Percentiles rank a stretch among this genome's conserved stretches.
Evolutionary conservation across 2,113 vertebrate genomes (phyloP).

Genomic region (Macquaria ambigua): DNA sequence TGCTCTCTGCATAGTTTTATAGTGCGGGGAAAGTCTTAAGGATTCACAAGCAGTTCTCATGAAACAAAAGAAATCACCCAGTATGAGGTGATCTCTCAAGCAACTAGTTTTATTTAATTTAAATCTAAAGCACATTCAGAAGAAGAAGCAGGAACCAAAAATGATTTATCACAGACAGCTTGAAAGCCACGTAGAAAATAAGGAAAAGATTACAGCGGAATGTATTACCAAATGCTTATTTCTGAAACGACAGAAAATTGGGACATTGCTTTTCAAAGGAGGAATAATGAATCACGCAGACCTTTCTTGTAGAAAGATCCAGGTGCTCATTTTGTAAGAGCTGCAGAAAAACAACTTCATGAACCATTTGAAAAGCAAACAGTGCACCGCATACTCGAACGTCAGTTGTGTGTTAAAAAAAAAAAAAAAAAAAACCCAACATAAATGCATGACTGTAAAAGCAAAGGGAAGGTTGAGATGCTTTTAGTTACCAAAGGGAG

Average conservation of each 20-base stretch:
- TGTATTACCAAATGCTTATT: constrained; percentile 54
- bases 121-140: constrained; percentile 56
- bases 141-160: constrained; percentile 40
- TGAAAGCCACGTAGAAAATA: constrained; percentile 52
- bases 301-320: constrained; percentile 57
- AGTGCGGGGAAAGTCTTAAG: constrained; percentile 19
- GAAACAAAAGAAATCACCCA: constrained; percentile 52
- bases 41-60: constrained; percentile 44
- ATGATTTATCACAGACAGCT: constrained; percentile 59
- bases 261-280: constrained; percentile 44
- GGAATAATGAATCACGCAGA: constrained; percentile 55
- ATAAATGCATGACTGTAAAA: constrained; percentile 61
- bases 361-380: constrained; percentile 78
- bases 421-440: background rate
- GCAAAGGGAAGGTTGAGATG: constrained; percentile 47
- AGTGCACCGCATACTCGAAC: constrained; percentile 14
- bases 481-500: constrained; percentile 51
- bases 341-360: constrained; percentile 63
- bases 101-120: constrained; percentile 66
- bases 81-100: constrained; percentile 54
- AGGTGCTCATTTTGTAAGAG: constrained; percentile 62
- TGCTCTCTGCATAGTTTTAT: constrained; percentile 44
- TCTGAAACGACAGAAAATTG: constrained; percentile 52
- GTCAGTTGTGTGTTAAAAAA: constrained; percentile 36
- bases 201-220: constrained; percentile 62